Evolutionary conservation across 2,888 invertebrate genomes (phyloP).

Genomic region (Operophtera brumata): DNA sequence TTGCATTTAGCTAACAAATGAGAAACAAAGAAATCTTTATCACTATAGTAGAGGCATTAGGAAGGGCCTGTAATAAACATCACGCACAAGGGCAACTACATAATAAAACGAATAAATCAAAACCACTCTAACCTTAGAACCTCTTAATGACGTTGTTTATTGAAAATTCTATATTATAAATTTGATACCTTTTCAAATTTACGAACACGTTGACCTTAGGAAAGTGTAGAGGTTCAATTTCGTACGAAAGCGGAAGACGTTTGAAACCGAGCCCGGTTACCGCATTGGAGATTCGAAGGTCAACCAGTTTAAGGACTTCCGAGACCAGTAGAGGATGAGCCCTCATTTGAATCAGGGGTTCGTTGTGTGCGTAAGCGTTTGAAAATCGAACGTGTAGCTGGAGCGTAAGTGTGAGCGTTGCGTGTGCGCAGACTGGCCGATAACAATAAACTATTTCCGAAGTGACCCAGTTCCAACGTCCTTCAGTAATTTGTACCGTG

Average conservation of each 20-base stretch:
- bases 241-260: conserved; percentile 70
- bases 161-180: conserved; percentile 56
- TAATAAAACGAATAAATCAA: conserved; percentile 72
- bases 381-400: conserved; percentile 56
- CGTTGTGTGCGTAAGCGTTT: conserved; percentile 67
- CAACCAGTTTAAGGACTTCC: conserved; percentile 63
- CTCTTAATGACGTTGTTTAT: conserved; percentile 57
- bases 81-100: conserved; percentile 71
- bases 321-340: conserved; percentile 65
- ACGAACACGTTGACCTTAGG: conserved; percentile 70
- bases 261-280: conserved; percentile 49
- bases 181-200: conserved; percentile 69
- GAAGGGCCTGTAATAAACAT: conserved; percentile 58
- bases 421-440: conserved; percentile 76
- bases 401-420: conserved; percentile 66
- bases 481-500: conserved; percentile 78
- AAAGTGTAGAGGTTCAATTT: conserved; percentile 58
- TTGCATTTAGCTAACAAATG: conserved; percentile 27
- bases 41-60: conserved; percentile 37
- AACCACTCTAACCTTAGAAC: conserved; percentile 63
- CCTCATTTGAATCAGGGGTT: conserved; percentile 61
- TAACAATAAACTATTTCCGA: conserved; percentile 82
- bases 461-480: conserved; percentile 80
- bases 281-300: conserved; percentile 61
- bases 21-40: conserved; percentile 42